Conservation (phyloP, 2,888 invertebrate genomes). For the Troides oblongomaculatus region DNA sequence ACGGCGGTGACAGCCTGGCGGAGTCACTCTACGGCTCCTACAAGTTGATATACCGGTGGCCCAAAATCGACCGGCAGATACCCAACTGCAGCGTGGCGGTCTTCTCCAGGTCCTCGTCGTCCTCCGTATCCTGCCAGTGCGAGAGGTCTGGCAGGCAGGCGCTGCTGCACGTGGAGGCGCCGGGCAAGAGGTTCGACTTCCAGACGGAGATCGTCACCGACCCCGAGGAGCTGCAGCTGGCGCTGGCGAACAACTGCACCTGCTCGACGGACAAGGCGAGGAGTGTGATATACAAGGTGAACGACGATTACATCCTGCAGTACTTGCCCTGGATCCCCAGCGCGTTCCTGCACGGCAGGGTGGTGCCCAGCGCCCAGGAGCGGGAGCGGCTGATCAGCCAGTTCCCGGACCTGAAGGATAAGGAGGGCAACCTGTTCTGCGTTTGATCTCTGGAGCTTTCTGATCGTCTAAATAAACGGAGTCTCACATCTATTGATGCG, state of each 20-base stretch:
- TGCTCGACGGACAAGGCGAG: neutral
- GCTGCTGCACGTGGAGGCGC: neutral
- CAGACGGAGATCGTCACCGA: neutral
- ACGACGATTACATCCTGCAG: neutral
- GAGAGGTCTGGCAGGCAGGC: neutral
- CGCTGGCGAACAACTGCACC: neutral
- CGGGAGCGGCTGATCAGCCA: neutral
- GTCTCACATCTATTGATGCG: no score
- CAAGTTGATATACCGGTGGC: neutral
- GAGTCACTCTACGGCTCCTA: neutral
- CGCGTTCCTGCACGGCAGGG: neutral
- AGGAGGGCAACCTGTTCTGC: neutral
- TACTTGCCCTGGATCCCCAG: neutral
- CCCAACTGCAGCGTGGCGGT: neutral
- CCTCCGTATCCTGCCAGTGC: neutral
- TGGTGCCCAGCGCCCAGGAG: neutral
- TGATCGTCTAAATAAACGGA: no score
- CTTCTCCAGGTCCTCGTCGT: neutral
- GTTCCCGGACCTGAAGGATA: neutral
- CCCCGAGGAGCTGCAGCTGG: neutral
- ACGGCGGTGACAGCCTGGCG: neutral
- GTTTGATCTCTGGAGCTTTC: neutral
- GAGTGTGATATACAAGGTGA: neutral
- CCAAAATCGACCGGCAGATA: neutral
- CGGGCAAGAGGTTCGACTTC: neutral